Conservation (phyloP, 2,797 vertebrate species). For the Muscicapa comitata region DNA sequence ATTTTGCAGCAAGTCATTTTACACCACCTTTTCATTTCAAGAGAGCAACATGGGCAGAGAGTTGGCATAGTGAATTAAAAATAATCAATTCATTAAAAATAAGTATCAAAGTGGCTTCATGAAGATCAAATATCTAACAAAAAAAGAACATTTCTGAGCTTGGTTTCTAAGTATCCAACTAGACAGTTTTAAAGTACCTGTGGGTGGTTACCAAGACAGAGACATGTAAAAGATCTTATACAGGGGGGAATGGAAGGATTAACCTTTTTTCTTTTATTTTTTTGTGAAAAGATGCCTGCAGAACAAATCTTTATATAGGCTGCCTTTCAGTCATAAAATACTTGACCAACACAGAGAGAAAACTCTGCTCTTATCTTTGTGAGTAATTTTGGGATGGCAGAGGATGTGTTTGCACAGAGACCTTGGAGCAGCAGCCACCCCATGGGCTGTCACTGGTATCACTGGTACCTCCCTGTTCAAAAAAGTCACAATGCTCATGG, state of each 20-base stretch:
- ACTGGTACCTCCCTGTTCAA: neutral
- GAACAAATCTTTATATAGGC: neutral
- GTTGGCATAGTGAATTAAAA: neutral
- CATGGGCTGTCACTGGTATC: neutral
- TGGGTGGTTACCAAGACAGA: neutral
- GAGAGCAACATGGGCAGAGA: neutral
- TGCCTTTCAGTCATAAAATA: neutral
- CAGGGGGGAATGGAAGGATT: neutral
- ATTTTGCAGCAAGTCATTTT: neutral
- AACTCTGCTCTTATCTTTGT: fast-evolving
- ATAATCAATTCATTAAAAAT: neutral
- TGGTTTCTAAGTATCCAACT: neutral
- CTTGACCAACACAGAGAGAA: neutral
- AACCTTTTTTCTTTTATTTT: neutral
- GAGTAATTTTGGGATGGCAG: neutral
- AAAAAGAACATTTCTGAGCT: neutral
- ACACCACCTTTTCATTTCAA: neutral
- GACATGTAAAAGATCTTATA: neutral
- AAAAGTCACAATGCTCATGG: neutral
- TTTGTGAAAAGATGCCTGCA: neutral
- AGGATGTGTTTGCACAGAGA: neutral
- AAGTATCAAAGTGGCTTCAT: neutral
- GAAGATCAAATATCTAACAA: neutral
- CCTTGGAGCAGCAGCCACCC: neutral
- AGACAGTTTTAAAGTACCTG: neutral